These are phyloP conservation scores for Agrilus biguttatus DNA, from an alignment of 2,888 invertebrate genomes.

Conservation along the genomic window DNA sequence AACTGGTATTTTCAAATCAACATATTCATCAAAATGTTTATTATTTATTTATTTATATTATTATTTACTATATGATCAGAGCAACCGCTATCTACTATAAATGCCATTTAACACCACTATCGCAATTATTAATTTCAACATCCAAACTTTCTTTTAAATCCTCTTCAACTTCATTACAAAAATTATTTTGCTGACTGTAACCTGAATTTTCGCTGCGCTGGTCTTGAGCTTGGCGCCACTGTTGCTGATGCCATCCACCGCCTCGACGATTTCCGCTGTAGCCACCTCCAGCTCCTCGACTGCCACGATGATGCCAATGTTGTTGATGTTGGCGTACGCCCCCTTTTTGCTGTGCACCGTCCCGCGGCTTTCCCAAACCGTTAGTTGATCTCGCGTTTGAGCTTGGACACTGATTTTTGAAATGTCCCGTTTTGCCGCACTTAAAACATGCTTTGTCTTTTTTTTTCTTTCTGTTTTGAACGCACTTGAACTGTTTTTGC, in stretches of 20 bases:
- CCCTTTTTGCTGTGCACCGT: conserved; percentile 1
- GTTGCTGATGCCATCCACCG: background rate
- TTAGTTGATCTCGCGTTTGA: conserved; percentile 3
- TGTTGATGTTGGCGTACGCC: conserved; percentile 4
- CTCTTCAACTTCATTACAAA: no score
- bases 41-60: no score
- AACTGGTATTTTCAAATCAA: no score
- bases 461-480: conserved; percentile 1
- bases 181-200: no score
- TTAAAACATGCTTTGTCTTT: conserved; percentile 4
- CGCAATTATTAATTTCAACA: no score
- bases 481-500: background rate
- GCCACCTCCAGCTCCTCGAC: conserved; percentile 4
- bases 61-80: no score
- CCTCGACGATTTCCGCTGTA: background rate
- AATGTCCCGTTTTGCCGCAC: conserved; percentile 11
- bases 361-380: background rate
- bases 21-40: no score
- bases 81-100: no score
- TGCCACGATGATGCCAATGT: conserved; percentile 3
- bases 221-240: no score
- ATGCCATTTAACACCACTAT: no score
- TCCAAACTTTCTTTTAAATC: no score
- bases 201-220: no score
- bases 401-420: conserved; percentile 8